phyloP scores from a whole-genome alignment of 2,797 vertebrate genomes.

The Oophaga sylvatica region DNA sequence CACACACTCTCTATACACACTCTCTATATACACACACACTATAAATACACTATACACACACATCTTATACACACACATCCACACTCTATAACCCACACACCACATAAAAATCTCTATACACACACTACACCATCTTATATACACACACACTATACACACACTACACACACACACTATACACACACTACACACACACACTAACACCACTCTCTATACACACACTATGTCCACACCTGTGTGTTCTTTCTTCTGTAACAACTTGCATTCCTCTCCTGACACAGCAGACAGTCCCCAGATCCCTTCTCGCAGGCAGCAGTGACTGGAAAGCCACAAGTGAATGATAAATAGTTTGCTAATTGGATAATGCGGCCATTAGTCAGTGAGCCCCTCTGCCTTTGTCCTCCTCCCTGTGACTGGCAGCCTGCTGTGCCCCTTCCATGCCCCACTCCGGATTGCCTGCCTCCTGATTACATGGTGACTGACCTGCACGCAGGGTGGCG shows the following conservation, averaged over 20 bases:
- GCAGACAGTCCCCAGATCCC: not conserved
- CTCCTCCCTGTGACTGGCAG: not conserved
- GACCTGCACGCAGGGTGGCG: constrained; percentile 45
- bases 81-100: no score
- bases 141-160: no score
- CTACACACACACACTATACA: no score
- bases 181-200: no score
- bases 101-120: no score
- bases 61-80: no score
- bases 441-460: constrained; percentile 72
- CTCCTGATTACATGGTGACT: constrained; percentile 36
- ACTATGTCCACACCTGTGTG: not conserved
- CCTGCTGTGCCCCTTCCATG: not conserved
- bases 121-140: no score
- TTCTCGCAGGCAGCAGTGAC: not conserved
- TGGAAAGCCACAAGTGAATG: not conserved
- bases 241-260: not conserved
- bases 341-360: not conserved
- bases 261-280: not conserved
- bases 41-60: no score
- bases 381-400: not conserved
- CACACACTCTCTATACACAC: no score
- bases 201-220: no score
- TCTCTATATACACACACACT: no score
- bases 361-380: constrained; percentile 10